Evolutionary conservation across 1,140 invertebrate genomes (phyloP), one percentile per base, ranked within the genome.

Genomic region (Lasaia peninsularis): DNA sequence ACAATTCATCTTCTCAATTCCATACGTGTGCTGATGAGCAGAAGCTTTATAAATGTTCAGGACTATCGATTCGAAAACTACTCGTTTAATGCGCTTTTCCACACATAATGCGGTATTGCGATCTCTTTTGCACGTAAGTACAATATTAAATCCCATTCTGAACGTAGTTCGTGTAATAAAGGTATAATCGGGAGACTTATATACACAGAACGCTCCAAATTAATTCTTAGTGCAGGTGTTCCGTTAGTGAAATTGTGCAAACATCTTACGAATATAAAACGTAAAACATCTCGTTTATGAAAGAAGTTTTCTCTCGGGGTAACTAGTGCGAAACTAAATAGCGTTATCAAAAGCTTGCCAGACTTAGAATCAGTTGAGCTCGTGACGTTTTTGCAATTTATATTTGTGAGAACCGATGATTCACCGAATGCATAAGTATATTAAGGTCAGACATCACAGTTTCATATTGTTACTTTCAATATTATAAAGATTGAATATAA

Each of bases 1-100:
- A 80, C 71, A 73, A 80, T 80, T 86, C 72, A 79, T 77, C 69
- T 74, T 66, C 53, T 32, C 37, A 67, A 65, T 56, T 68, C 69
- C 67, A 74, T 69, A 71, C 62, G 70, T 57, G 60, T 61, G 58
- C 12, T 68, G 60, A 57, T 64, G 44, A 69, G 52, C 48, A 69
- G 65, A 61, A 67, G 58, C 63, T 69, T 73, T 75, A 69, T 65
- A 67, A 71, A 75, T 71, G 66, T 69, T 66, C 50, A 56, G 56
- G 56, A 60, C 55, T 75, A 76, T 72, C 65, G 70, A 80, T 74
- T 71, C 52, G 21, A 58, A 64, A 65, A 73, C 65, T 63, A 69
- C 56, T 64, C 55, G 58, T 52, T 52, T 14, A 16, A 50, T 32
- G 63, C 67, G 69, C 64, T 68, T 69, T 55, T 21, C 53, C 50